Conservation (phyloP, 2,888 invertebrate species). For the Amiota minor region DNA sequence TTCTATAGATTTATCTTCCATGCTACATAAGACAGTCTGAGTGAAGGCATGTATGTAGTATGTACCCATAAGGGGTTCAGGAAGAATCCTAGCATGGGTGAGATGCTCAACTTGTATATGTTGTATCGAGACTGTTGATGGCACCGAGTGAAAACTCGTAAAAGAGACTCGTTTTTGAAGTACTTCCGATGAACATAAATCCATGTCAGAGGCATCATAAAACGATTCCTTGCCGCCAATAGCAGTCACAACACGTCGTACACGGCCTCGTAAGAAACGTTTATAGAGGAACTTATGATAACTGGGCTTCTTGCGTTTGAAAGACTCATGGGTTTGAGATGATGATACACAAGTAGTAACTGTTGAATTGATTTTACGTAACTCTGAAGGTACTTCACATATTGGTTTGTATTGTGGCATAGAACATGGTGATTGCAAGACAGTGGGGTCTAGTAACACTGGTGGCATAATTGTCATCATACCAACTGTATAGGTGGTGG, state of each 20-base stretch:
- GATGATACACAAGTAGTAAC: neutral
- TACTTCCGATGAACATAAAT: constrained; percentile 43
- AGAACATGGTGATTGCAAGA: constrained; percentile 7
- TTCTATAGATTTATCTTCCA: constrained; percentile 40
- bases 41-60: constrained; percentile 40
- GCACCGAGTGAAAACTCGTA: constrained; percentile 59
- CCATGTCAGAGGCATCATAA: constrained; percentile 38
- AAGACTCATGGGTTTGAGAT: neutral
- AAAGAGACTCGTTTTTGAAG: constrained; percentile 45
- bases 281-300: constrained; percentile 43
- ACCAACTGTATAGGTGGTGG: constrained; percentile 39
- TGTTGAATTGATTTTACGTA: constrained; percentile 44
- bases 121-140: constrained; percentile 40
- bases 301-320: constrained; percentile 33
- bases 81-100: constrained; percentile 28
- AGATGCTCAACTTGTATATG: neutral
- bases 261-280: constrained; percentile 46
- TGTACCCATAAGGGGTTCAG: constrained; percentile 32
- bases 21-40: constrained; percentile 46
- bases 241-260: constrained; percentile 48
- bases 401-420: constrained; percentile 41
- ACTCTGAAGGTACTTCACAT: constrained; percentile 55
- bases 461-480: constrained; percentile 44
- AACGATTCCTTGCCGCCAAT: constrained; percentile 4
- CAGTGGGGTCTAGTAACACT: constrained; percentile 32